Conservation (phyloP, 1,140 invertebrate species). For the Sarcophaga bullata region DNA sequence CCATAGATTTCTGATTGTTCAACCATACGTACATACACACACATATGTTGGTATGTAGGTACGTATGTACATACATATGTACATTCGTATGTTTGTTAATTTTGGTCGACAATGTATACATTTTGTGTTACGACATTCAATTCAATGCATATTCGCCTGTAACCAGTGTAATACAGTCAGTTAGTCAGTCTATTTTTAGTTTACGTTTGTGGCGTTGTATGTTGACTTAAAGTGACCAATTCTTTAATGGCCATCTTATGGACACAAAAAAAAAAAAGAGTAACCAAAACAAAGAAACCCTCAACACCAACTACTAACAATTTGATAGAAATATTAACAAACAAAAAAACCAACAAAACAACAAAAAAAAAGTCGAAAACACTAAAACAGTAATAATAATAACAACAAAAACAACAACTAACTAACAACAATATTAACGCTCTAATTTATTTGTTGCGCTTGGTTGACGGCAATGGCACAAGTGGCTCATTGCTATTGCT, state of each 20-base stretch:
- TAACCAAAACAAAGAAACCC: neutral
- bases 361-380: too few species aligned
- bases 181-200: too few species aligned
- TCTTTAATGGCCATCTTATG: slow-evolving; percentile 23
- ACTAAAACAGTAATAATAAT: too few species aligned
- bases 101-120: neutral
- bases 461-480: slow-evolving; percentile 41
- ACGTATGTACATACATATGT: too few species aligned
- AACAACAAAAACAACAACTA: neutral
- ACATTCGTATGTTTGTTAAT: too few species aligned
- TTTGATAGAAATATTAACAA: too few species aligned
- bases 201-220: neutral
- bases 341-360: too few species aligned
- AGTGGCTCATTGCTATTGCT: slow-evolving; percentile 31
- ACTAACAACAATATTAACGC: slow-evolving; percentile 41
- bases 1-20: neutral
- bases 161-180: too few species aligned
- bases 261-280: neutral
- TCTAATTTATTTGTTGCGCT: slow-evolving; percentile 46
- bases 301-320: neutral
- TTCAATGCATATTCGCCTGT: neutral
- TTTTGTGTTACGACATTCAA: slow-evolving; percentile 6
- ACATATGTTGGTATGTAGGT: too few species aligned
- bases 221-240: slow-evolving; percentile 17
- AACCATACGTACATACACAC: neutral